phyloP scores from a whole-genome alignment of 2,888 invertebrate species.

The Meloe dianella region DNA sequence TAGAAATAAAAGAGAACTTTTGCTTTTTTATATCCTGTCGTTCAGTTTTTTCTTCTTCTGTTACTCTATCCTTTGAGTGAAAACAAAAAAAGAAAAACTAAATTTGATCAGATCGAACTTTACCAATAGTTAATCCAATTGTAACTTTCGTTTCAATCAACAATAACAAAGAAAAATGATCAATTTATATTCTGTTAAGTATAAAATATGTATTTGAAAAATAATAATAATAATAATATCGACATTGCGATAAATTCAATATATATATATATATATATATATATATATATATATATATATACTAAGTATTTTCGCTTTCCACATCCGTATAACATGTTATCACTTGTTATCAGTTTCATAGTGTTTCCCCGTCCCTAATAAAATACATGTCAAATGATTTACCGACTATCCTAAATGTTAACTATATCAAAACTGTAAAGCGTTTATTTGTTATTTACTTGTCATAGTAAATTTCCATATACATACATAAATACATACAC shows the following conservation, averaged over 20 bases:
- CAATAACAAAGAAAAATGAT: neutral
- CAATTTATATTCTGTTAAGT: neutral
- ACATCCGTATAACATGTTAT: slow-evolving; percentile 27
- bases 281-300: slow-evolving; percentile 9
- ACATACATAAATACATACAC: neutral
- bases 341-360: slow-evolving; percentile 28
- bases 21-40: neutral
- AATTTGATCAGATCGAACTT: slow-evolving; percentile 15
- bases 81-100: neutral
- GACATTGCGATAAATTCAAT: slow-evolving; percentile 17
- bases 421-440: slow-evolving; percentile 24
- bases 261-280: slow-evolving; percentile 11
- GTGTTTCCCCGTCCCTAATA: slow-evolving; percentile 24
- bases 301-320: slow-evolving; percentile 19
- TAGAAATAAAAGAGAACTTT: slow-evolving; percentile 8
- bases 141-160: slow-evolving; percentile 14
- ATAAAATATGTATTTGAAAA: neutral
- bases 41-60: neutral
- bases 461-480: slow-evolving; percentile 24
- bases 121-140: slow-evolving; percentile 6
- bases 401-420: slow-evolving; percentile 21
- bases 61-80: slow-evolving; percentile 1
- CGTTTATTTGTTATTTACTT: slow-evolving; percentile 25
- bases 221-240: neutral
- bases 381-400: slow-evolving; percentile 30